A percentile compares a stretch with the other conserved stretches of the same genome.
phyloP scores from a whole-genome alignment of 1,140 invertebrate species.

The Octopus sinensis region DNA sequence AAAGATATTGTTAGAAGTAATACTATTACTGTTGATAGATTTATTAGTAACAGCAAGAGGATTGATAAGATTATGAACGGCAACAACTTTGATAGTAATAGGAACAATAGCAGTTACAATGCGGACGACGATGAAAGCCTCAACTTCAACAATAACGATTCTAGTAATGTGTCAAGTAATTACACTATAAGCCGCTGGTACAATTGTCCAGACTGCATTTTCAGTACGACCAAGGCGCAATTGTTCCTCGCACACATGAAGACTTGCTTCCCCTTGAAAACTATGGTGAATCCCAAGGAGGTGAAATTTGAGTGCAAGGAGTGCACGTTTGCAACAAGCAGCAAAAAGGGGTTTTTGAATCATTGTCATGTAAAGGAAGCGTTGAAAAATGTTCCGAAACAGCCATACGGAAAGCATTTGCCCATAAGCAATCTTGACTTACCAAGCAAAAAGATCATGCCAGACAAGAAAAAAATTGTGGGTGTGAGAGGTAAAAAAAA shows the following conservation, averaged over 20 bases:
- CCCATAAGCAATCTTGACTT: not conserved
- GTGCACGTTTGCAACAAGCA: not conserved
- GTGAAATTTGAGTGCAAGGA: constrained; percentile 1
- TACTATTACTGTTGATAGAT: too few species aligned
- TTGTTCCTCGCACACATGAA: not conserved
- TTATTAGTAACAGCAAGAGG: too few species aligned
- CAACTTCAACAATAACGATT: too few species aligned
- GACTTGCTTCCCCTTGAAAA: not conserved
- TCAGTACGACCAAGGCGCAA: not conserved
- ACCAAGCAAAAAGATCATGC: not conserved
- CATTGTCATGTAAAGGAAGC: not conserved
- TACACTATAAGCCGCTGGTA: not conserved
- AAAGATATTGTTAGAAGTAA: too few species aligned
- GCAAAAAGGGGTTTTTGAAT: not conserved
- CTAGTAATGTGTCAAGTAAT: too few species aligned
- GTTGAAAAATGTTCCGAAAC: not conserved
- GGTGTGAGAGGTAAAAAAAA: not conserved
- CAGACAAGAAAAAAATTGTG: not conserved
- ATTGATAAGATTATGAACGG: too few species aligned
- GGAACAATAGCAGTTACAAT: too few species aligned
- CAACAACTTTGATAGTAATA: too few species aligned
- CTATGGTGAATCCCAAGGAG: not conserved
- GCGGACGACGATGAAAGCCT: too few species aligned
- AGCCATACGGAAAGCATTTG: not conserved
- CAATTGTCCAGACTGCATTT: not conserved